phyloP scores from a whole-genome alignment of 1,140 invertebrate genomes.

The Tyrophagus putrescentiae region DNA sequence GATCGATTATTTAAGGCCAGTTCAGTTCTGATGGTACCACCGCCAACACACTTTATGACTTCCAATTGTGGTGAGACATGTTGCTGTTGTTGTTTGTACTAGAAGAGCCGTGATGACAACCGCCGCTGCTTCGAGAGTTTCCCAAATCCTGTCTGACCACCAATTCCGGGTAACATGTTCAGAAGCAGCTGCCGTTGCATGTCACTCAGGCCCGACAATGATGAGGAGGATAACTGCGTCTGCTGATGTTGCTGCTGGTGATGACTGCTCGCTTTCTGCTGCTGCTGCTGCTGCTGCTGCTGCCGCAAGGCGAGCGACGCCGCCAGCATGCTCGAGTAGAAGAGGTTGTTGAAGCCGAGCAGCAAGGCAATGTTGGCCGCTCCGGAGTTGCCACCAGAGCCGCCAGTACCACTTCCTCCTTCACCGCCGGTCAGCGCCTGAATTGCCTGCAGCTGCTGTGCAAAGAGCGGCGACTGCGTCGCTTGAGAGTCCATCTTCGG shows the following conservation, averaged over 20 bases:
- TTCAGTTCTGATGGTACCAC: no score
- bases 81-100: no score
- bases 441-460: constrained; percentile 23
- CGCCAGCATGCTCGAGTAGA: constrained; percentile 7
- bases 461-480: constrained; percentile 35
- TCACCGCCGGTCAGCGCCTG: neutral
- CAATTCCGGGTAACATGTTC: constrained; percentile 13
- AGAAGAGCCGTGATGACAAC: neutral
- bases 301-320: neutral
- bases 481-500: constrained; percentile 31
- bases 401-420: no score
- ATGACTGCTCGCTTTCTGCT: no score
- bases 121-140: no score
- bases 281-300: neutral
- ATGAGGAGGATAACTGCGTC: no score
- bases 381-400: no score
- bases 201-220: neutral
- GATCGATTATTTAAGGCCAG: no score
- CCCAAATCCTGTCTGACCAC: no score
- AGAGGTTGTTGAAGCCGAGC: neutral
- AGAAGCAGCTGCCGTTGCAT: constrained; percentile 1
- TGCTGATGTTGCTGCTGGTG: no score
- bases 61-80: constrained; percentile 12
- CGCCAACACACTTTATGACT: neutral
- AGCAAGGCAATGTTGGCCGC: constrained; percentile 5